Evolutionary conservation across 35 echinoderm and acorn worm genomes (phyloP).

Genomic region (Acanthaster planci): DNA sequence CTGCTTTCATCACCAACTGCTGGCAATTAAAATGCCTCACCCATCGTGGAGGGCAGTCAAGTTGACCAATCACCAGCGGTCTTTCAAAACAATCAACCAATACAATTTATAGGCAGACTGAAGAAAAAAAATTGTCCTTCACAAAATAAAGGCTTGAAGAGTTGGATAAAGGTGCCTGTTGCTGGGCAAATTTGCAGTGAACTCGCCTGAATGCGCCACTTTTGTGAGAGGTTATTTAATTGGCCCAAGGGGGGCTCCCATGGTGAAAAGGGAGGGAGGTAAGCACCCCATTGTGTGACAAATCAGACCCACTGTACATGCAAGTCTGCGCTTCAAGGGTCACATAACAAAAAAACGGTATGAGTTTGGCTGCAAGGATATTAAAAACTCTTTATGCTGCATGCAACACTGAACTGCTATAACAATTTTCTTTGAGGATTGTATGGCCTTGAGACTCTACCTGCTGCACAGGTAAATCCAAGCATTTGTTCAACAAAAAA

Average conservation of each 20-base stretch:
- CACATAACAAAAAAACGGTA: background rate
- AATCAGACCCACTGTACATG: slow-evolving; percentile 2
- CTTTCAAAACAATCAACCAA: background rate
- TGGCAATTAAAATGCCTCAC: background rate
- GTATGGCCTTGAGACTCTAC: background rate
- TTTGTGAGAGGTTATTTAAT: slow-evolving; percentile 26
- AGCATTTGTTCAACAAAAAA: background rate
- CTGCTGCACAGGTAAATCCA: background rate
- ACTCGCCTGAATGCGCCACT: background rate
- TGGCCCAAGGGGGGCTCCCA: background rate
- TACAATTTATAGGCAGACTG: background rate
- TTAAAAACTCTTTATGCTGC: background rate
- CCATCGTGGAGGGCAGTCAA: background rate
- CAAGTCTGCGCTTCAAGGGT: background rate
- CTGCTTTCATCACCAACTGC: background rate
- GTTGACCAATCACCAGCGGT: background rate
- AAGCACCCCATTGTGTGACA: slow-evolving; percentile 1
- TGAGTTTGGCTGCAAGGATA: background rate
- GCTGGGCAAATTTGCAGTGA: slow-evolving; percentile 15
- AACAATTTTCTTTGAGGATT: background rate
- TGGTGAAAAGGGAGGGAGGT: background rate
- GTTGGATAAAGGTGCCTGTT: background rate
- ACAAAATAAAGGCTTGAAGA: no score
- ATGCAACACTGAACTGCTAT: background rate
- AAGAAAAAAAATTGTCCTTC: background rate